These are phyloP conservation scores for Enteromius anoplus DNA, from an alignment of 2,797 vertebrate genomes.

Conservation along the genomic window DNA sequence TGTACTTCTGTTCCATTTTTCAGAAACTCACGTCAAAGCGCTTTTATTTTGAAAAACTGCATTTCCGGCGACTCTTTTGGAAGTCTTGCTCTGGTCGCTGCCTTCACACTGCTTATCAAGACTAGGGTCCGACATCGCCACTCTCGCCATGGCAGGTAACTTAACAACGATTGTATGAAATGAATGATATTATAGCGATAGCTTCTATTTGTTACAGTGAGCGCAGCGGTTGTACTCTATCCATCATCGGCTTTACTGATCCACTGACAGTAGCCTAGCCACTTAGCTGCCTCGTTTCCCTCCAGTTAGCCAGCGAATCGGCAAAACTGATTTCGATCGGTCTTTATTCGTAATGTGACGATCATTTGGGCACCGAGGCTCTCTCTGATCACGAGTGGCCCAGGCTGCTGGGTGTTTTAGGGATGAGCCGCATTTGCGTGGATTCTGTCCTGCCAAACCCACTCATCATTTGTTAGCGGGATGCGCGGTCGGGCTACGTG, in stretches of 20 bases:
- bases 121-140: slow-evolving; percentile 45
- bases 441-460: neutral
- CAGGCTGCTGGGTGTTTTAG: neutral
- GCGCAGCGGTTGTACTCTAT: neutral
- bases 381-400: neutral
- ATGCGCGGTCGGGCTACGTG: neutral
- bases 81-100: slow-evolving; percentile 24
- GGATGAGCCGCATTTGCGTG: slow-evolving; percentile 2
- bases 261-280: slow-evolving; percentile 46
- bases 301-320: slow-evolving; percentile 15
- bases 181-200: no score
- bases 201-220: neutral
- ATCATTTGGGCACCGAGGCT: neutral
- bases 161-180: slow-evolving; percentile 8
- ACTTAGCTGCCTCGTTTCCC: slow-evolving; percentile 31
- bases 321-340: neutral
- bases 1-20: neutral
- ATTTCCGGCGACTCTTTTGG: slow-evolving; percentile 23
- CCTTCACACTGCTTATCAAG: slow-evolving; percentile 47
- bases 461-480: slow-evolving; percentile 27
- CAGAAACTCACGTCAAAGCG: neutral
- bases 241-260: neutral
- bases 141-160: slow-evolving; percentile 82
- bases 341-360: neutral
- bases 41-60: slow-evolving; percentile 34